phyloP scores from a whole-genome alignment of 2,113 vertebrate species.

The Aegotheles bennettii region DNA sequence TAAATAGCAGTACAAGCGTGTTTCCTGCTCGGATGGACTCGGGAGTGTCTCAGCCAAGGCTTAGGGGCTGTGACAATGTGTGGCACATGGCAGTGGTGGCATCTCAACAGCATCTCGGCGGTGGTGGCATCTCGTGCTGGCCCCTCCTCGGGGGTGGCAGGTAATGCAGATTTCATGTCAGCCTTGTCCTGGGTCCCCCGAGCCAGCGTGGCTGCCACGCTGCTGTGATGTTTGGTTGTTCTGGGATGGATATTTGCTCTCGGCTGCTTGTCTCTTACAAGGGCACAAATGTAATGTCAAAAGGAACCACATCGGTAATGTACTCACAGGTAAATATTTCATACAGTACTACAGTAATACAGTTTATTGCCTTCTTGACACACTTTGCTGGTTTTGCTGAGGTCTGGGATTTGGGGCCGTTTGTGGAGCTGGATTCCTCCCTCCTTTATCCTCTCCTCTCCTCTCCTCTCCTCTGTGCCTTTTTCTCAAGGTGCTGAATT shows the following conservation, averaged over 20 bases:
- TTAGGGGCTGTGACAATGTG: neutral
- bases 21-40: neutral
- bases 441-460: neutral
- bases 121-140: too few species aligned
- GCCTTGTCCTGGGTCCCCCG: neutral
- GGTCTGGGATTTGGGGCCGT: neutral
- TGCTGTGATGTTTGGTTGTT: neutral
- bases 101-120: too few species aligned
- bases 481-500: neutral
- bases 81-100: neutral
- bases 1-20: neutral
- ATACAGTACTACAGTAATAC: neutral
- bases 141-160: neutral
- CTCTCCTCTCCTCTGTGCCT: neutral
- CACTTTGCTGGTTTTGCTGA: neutral
- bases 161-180: constrained; percentile 45
- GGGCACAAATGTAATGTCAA: constrained; percentile 46
- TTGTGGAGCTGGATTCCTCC: neutral
- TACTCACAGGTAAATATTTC: constrained; percentile 59
- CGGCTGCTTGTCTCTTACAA: constrained; percentile 6
- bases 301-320: constrained; percentile 35
- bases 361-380: neutral
- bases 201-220: neutral
- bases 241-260: constrained; percentile 31
- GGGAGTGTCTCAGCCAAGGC: neutral